phyloP scores from a whole-genome alignment of 2,797 vertebrate species.

The Margarornis squamiger region DNA sequence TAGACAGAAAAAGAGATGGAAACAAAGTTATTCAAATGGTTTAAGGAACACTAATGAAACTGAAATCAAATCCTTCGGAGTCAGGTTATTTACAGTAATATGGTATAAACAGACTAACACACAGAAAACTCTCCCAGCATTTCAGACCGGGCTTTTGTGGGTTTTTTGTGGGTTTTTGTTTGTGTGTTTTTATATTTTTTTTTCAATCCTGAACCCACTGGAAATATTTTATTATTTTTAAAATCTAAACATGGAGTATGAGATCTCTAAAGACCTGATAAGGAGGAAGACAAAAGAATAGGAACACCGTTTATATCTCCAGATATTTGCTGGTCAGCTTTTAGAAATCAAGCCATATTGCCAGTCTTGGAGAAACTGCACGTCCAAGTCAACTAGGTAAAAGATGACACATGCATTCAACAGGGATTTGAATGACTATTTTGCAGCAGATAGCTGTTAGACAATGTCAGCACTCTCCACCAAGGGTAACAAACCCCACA shows the following conservation, averaged over 20 bases:
- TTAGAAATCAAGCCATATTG: not conserved
- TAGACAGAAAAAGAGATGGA: not conserved
- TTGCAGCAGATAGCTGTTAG: not conserved
- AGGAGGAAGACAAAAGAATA: not conserved
- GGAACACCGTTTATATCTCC: not conserved
- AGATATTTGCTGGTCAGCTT: not conserved
- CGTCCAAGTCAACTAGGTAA: not conserved
- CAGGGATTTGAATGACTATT: not conserved
- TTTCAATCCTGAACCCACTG: not conserved
- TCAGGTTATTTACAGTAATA: not conserved
- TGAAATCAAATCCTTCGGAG: not conserved
- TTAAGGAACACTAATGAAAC: not conserved
- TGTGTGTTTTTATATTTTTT: no score
- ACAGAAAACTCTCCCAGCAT: not conserved
- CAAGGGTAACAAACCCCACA: not conserved
- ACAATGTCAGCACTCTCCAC: accelerated
- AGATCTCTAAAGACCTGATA: not conserved
- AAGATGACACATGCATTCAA: not conserved
- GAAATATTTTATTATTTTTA: not conserved
- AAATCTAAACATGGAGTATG: not conserved
- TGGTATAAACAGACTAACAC: not conserved
- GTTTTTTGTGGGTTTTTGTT: no score
- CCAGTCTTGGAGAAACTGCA: not conserved
- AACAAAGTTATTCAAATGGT: not conserved
- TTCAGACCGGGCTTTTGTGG: not conserved